These are phyloP conservation scores for Orcinus orca DNA, from an alignment of 2,113 vertebrate genomes.

Conservation along the genomic window DNA sequence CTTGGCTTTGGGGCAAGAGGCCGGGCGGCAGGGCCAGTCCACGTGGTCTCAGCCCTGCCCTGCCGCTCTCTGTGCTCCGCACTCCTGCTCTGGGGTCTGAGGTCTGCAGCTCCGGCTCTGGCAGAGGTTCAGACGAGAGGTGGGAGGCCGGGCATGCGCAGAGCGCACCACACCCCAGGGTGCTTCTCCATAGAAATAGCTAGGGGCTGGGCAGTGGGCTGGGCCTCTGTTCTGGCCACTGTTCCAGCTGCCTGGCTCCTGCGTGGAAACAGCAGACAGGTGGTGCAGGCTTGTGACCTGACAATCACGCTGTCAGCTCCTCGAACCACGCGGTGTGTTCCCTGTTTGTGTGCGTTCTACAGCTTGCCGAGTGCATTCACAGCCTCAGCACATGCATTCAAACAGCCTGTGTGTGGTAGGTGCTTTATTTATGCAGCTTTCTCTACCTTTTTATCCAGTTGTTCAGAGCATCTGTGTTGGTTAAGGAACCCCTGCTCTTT, in stretches of 20 bases:
- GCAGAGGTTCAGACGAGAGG: background rate
- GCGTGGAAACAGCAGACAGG: background rate
- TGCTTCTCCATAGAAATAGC: background rate
- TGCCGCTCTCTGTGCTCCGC: rapidly evolving
- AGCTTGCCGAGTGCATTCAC: background rate
- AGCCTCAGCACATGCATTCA: background rate
- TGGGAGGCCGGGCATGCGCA: rapidly evolving
- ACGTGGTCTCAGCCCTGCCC: background rate
- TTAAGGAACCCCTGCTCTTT: background rate
- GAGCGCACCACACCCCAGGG: rapidly evolving
- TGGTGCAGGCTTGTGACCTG: background rate
- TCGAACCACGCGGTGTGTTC: rapidly evolving
- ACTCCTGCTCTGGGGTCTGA: background rate
- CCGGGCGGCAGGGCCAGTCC: background rate
- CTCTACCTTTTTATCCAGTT: background rate
- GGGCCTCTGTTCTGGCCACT: background rate
- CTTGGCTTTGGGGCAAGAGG: background rate
- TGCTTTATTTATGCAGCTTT: background rate
- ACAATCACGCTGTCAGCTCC: background rate
- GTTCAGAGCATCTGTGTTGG: background rate
- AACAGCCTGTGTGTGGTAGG: too few species aligned
- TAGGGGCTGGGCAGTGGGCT: background rate
- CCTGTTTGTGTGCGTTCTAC: background rate
- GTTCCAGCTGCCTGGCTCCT: background rate
- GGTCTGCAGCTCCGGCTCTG: background rate